Evolutionary conservation across 1,140 invertebrate genomes (phyloP), one percentile per base, ranked within the genome.

Genomic region (Laodelphax striatellus): DNA sequence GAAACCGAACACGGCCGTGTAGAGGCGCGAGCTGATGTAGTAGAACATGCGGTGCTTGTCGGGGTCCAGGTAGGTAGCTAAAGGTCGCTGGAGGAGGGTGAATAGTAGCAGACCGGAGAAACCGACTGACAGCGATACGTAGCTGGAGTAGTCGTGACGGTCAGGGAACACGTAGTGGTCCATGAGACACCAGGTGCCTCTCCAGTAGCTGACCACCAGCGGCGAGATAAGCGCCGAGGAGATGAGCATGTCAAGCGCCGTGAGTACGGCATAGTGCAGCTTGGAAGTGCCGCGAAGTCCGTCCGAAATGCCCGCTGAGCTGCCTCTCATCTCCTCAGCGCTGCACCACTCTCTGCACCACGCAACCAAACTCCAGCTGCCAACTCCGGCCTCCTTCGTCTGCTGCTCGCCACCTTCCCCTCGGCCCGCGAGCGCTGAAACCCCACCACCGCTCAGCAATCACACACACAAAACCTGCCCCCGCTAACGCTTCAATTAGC

Each of bases 171-270:
- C 75, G 70, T 86, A 84, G 28, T 81, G 68, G 62, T 85, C 86
- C 77, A 88, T 84, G 16, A 93, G 77, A 46, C 82, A 79, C 88
- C 88, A 93, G 28, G 87, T 88, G 55, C 88, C 87, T 28, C 90
- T 77, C 90, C 90, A 93, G 69, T 91, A 92, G 52, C 82, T 80
- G 9, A 93, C 87, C 1, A 91, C 88, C 10, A 84, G 80, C 9
- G 89, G 89, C 0, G 86, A 84, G 6, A 90, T 80, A 11, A 92
- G 75, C 0, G 81, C 68, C 50, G 83, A 80, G 5, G 88, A 85
- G 66, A 92, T 79, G 14, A 86, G 66, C 13, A 79, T 77, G 70
- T 92, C 90, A 44, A 89, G 71, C 50, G 85, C 67, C 13, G 80
- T 80, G 17, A 90, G 75, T 6, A 87, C 73, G 1, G 77, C 74